Evolutionary conservation across 1,140 invertebrate species (phyloP).

Genomic region (Drosophila mojavensis): DNA sequence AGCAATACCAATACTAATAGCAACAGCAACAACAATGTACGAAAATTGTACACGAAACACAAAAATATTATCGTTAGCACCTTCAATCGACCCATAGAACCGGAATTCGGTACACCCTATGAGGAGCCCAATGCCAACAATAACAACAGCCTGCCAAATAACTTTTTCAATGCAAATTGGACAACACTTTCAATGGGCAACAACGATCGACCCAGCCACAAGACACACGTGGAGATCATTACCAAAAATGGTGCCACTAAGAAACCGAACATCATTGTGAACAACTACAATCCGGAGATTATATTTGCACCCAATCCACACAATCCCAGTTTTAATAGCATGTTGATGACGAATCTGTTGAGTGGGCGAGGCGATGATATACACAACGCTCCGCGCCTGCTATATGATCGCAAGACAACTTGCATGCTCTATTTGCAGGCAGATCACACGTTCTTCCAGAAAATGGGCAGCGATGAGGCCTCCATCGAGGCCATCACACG

Average conservation of each 20-base stretch:
- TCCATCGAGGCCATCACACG: slow-evolving; percentile 97
- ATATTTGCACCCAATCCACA: slow-evolving; percentile 80
- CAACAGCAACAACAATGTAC: slow-evolving; percentile 55
- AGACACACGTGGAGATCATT: slow-evolving; percentile 87
- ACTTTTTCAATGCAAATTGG: slow-evolving; percentile 84
- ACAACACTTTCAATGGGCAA: slow-evolving; percentile 80
- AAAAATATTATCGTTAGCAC: slow-evolving; percentile 84
- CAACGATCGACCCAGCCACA: slow-evolving; percentile 85
- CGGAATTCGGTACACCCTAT: slow-evolving; percentile 71
- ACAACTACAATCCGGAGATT: slow-evolving; percentile 83
- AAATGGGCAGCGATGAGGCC: slow-evolving; percentile 96
- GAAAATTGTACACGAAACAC: slow-evolving; percentile 80
- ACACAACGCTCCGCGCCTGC: slow-evolving; percentile 79
- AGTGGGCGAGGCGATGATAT: slow-evolving; percentile 85
- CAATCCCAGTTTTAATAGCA: slow-evolving; percentile 85
- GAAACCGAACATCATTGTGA: slow-evolving; percentile 83
- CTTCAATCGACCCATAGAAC: slow-evolving; percentile 74
- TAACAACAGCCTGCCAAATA: slow-evolving; percentile 70
- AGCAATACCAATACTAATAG: slow-evolving; percentile 58
- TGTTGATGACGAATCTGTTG: slow-evolving; percentile 87
- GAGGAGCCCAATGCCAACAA: slow-evolving; percentile 70
- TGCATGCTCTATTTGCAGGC: slow-evolving; percentile 97
- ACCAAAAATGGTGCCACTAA: slow-evolving; percentile 86
- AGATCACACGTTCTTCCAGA: slow-evolving; percentile 96
- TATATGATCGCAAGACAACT: slow-evolving; percentile 88